A percentile compares a stretch with the other conserved stretches of the same genome.
phyloP scores from a whole-genome alignment of 2,113 vertebrate genomes.

The Apaloderma vittatum region DNA sequence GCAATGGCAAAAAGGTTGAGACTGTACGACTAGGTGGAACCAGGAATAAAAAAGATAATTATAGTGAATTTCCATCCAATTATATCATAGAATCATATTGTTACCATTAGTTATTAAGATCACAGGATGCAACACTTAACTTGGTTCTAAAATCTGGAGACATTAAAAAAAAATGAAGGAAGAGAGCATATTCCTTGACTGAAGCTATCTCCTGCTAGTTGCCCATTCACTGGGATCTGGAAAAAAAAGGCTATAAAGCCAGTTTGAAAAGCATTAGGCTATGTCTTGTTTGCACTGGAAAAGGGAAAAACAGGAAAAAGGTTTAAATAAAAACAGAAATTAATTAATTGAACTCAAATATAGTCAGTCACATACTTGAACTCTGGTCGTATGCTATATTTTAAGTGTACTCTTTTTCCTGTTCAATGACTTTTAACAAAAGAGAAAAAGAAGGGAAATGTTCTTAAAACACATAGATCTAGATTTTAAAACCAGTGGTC shows the following conservation, averaged over 20 bases:
- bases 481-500: neutral
- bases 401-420: neutral
- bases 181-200: neutral
- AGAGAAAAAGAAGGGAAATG: neutral
- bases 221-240: neutral
- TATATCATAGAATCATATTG: neutral
- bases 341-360: neutral
- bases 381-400: neutral
- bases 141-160: neutral
- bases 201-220: neutral
- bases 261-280: neutral
- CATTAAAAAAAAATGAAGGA: neutral
- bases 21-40: neutral
- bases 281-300: neutral
- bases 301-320: neutral
- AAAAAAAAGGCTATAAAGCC: neutral
- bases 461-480: neutral
- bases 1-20: neutral
- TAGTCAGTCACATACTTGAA: neutral
- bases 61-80: neutral
- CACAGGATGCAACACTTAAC: neutral
- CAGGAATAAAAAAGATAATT: neutral
- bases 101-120: neutral
- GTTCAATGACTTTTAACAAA: neutral
- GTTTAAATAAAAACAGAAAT: neutral